Evolutionary conservation across 2,888 invertebrate genomes (phyloP), one percentile per base, ranked within the genome.

Genomic region (Euphydryas editha): DNA sequence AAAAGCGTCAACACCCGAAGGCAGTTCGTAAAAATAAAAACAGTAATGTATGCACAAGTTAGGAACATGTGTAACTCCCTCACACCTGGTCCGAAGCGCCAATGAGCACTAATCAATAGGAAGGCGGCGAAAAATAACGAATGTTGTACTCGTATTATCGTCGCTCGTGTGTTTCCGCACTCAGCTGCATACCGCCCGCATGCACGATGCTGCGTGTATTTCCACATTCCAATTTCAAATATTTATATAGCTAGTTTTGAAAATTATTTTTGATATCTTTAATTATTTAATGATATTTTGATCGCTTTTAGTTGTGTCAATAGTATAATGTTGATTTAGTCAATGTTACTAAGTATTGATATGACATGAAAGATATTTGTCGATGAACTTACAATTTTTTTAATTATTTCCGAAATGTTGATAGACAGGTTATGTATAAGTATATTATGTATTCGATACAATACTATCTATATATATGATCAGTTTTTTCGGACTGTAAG

Each of bases 91-190:
- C 36, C 63, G 71, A 67, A 70, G 74, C 78, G 73, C 75, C 86
- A 90, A 89, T 90, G 86, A 90, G 88, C 80, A 80, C 90, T 91
- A 90, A 91, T 91, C 91, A 91, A 91, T 91, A 91, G 78, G 80
- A 82, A 88, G 88, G 88, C 87, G 90, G 88, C 86, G 90, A 90
- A 91, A 91, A 91, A 91, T 90, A 90, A 91, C 90, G 88, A 88
- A 87, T 87, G 87, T 86, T 87, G 87, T 87, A n/a, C n/a, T n/a
- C n/a, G n/a, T n/a, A 86, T 88, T 90, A 87, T 84, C 79, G 80
- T 78, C 79, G 81, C 82, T 87, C 87, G 87, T 88, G 85, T 85
- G 86, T 86, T 88, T 86, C 86, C 87, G 88, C 78, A 77, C 67
- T 56, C 68, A 55, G 65, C 68, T 65, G 68, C 56, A 37, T 55